Evolutionary conservation across 2,113 vertebrate genomes (phyloP).

Genomic region (Dasypus novemcinctus): DNA sequence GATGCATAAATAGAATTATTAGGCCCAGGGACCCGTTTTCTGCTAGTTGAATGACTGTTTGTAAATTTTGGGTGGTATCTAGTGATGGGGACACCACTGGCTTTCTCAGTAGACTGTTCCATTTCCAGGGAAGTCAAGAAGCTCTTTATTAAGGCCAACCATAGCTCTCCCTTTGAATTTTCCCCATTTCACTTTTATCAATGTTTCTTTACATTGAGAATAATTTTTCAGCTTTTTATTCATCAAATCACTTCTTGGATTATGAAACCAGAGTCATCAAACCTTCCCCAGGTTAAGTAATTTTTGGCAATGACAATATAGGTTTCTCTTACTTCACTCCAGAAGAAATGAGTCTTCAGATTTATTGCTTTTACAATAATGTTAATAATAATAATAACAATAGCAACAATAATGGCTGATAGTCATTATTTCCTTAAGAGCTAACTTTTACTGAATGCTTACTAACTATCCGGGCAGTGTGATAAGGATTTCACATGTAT

Average conservation of each 20-base stretch:
- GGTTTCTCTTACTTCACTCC: not conserved
- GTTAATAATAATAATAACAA: not conserved
- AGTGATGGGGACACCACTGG: not conserved
- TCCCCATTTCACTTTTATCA: not conserved
- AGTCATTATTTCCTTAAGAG: not conserved
- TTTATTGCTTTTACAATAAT: slow-evolving; percentile 24
- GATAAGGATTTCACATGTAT: slow-evolving; percentile 19
- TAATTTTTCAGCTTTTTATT: slow-evolving; percentile 34
- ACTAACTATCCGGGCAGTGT: slow-evolving; percentile 26
- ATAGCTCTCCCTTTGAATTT: slow-evolving; percentile 2
- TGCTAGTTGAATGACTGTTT: not conserved
- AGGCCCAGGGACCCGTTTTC: not conserved
- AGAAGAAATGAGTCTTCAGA: slow-evolving; percentile 45
- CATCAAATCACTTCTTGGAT: slow-evolving; percentile 15
- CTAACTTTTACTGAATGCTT: slow-evolving; percentile 3
- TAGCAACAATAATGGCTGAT: not conserved
- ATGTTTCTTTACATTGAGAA: slow-evolving; percentile 24
- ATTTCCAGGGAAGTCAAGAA: slow-evolving; percentile 28
- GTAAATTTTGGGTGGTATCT: not conserved
- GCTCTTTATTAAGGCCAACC: not conserved
- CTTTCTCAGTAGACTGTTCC: not conserved
- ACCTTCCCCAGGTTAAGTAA: not conserved
- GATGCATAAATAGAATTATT: slow-evolving; percentile 54
- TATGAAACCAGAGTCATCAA: not conserved
- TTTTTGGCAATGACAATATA: not conserved